Base-by-base conservation (phyloP, 2,113 vertebrate species). In the Etia nguti region DNA sequence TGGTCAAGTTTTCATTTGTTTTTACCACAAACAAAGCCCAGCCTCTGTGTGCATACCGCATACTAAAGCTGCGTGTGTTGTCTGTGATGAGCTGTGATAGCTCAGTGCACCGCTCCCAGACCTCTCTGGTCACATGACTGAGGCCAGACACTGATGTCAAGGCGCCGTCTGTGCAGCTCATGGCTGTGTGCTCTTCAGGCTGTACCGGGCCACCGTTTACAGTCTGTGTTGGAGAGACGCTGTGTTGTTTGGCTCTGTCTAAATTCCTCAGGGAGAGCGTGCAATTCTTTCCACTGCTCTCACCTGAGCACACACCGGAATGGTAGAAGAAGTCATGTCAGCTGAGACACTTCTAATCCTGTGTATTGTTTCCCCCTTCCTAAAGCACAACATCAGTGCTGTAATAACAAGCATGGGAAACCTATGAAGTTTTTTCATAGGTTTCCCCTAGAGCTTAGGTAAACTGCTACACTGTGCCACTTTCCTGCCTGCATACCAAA, bases 121-220 rank as follows among this genome's bases (percentile, higher is more conserved):
- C 83, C 29, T 86, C 57, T 29, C 6, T 3, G 79, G 84, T 93
- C 92, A 93, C 92, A 86, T 92, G 90, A 92, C 88, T 15, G 8
- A 16, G 43, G 60, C 31, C 89, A 88, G 87, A 91, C 80, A n/a
- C 84, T 82, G 90, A 89, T 88, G 86, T 89, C 90, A 92, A 85
- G 38, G 3, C n/a, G 75, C 79, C 73, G 57, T 12, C 12, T 55
- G 62, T 12, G 10, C 26, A 81, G 80, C 22, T 86, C 84, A 12
- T 13, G 46, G 46, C 26, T 75, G 43, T 50, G 43, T 75, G 43
- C 1, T 77, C 73, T 34, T 5, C 10, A 31, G 73, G 73, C 73
- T 52, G 4, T 50, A 77, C 26, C 3, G 10, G 26, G 46, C 73
- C 73, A n/a, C 18, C 73, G 12, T 70, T 73, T 46, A 50, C 57